Base-by-base conservation (phyloP, 1,140 invertebrate genomes). In the Drosophila arawakana region DNA sequence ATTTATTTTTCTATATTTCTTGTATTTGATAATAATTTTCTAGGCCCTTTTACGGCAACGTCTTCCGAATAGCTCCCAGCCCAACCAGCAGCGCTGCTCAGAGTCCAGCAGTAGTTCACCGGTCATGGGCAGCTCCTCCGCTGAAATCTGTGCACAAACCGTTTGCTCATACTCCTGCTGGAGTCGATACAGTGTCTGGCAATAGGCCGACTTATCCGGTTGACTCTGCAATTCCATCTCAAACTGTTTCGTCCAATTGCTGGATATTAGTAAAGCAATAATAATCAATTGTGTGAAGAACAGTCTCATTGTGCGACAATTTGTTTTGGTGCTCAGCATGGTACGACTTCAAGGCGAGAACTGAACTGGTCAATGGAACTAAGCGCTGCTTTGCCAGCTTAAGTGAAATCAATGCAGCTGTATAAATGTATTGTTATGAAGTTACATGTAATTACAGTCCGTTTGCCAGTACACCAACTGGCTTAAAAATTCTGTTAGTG, bases 91-190 rank as follows among this genome's bases (percentile, higher is more conserved):
- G 2, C 71, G 72, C 3, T 9, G 72, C 9, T 54, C 39, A 0
- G 61, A 58, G n/a, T 71, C 76, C 65, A 86, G 69, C 39, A 86
- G 49, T 39, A 86, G 62, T 39, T 86, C 66, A 7, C 65, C 72
- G 43, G 80, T 76, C 52, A 60, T 18, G 7, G 34, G 30, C 0
- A 57, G 58, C 25, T 86, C 47, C 34, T 86, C 50, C 7, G 73
- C 41, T 15, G 82, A 35, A 47, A 82, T 52, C 21, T 62, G 9
- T 10, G 41, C 60, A 47, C 76, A 86, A 5, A 18, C 47, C n/a
- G 57, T 50, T 9, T 25, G 34, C 3, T 70, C 72, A 4, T 44
- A 52, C 2, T 50, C 21, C 6, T 66, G 67, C n/a, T 54, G 52
- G 13, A 59, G 13, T 11, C 41, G 65, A 35, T 78, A 68, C n/a